Evolutionary conservation across 2,113 vertebrate genomes (phyloP).

Genomic region (Paralichthys olivaceus): DNA sequence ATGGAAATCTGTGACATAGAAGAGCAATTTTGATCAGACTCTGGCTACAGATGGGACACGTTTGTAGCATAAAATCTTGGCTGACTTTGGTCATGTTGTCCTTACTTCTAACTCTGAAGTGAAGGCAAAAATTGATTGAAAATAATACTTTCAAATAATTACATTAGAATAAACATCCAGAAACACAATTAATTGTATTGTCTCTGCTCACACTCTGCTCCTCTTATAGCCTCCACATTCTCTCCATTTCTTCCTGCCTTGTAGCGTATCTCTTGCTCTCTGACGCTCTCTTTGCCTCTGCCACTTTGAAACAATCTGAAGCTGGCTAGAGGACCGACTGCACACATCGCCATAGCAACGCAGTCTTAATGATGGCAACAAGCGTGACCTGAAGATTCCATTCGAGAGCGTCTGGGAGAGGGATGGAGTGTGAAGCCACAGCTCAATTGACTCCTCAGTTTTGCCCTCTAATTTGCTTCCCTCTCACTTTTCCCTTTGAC

Average conservation of each 20-base stretch:
- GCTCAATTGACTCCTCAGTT: conserved; percentile 77
- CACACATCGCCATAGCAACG: conserved; percentile 75
- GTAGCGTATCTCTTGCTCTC: conserved; percentile 15
- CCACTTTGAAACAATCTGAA: conserved; percentile 70
- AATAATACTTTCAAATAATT: not conserved
- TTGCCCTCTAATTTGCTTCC: conserved; percentile 74
- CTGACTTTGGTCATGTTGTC: no score
- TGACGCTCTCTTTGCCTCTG: conserved; percentile 32
- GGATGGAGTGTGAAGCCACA: conserved; percentile 71
- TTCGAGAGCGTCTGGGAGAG: conserved; percentile 68
- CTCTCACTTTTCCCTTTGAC: conserved; percentile 55
- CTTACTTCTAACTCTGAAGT: not conserved
- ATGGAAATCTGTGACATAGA: not conserved
- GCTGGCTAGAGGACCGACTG: conserved; percentile 61
- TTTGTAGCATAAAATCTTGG: not conserved
- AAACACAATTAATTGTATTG: not conserved
- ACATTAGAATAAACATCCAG: not conserved
- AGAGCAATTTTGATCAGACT: not conserved
- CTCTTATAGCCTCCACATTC: conserved; percentile 1
- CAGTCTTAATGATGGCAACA: conserved; percentile 78
- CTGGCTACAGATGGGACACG: not conserved
- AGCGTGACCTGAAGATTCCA: conserved; percentile 76
- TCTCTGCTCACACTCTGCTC: conserved; percentile 3
- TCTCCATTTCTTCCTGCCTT: conserved; percentile 29
- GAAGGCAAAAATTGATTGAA: not conserved